phyloP scores from a whole-genome alignment of 92 coral and sea anemone genomes.

The Heteractis magnifica region DNA sequence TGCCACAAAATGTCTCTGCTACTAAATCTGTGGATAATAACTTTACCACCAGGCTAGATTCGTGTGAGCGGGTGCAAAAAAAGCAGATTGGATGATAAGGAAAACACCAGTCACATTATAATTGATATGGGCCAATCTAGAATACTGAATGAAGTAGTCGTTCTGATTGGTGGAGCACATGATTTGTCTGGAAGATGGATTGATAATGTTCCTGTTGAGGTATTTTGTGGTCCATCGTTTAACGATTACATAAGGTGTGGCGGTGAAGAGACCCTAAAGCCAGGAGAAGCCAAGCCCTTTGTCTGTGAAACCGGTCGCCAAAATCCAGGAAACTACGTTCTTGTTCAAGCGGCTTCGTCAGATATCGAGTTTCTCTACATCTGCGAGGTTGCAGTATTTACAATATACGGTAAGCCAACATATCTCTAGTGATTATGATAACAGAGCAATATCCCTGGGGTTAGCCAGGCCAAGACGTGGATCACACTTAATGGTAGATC shows the following conservation, averaged over 20 bases:
- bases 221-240: not conserved
- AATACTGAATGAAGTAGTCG: not conserved
- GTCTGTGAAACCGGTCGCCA: not conserved
- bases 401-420: not conserved
- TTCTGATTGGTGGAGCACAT: not conserved
- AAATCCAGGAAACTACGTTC: not conserved
- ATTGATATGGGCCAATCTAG: not conserved
- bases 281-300: not conserved
- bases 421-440: too few relatives aligned
- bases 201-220: not conserved
- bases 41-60: not conserved
- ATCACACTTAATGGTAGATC: too few relatives aligned
- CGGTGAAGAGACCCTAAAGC: not conserved
- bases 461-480: too few relatives aligned
- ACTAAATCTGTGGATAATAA: not conserved
- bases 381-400: conserved; percentile 13
- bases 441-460: too few relatives aligned
- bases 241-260: not conserved
- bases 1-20: not conserved
- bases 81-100: not conserved
- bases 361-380: not conserved
- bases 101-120: not conserved
- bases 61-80: not conserved
- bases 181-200: not conserved
- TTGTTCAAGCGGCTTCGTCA: not conserved